phyloP scores from a whole-genome alignment of 2,113 vertebrate genomes.

The Conger conger region DNA sequence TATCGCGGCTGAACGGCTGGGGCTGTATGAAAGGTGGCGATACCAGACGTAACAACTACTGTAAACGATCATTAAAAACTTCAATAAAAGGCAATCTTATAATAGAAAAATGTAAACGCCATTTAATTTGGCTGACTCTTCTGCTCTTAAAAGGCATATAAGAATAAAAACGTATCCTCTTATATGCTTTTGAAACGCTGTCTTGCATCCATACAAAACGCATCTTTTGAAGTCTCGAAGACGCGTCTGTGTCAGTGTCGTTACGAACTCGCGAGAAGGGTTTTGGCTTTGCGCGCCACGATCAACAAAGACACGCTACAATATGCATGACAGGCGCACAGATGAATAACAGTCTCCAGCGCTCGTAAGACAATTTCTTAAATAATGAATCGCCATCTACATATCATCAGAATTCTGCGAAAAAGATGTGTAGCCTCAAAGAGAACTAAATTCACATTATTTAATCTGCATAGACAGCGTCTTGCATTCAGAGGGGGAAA shows the following conservation, averaged over 20 bases:
- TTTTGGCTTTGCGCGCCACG: slow-evolving; percentile 47
- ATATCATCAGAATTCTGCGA: slow-evolving; percentile 65
- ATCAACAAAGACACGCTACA: slow-evolving; percentile 71
- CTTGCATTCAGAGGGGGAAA: background rate
- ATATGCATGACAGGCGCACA: slow-evolving; percentile 77
- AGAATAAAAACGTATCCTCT: no score
- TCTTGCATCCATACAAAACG: background rate
- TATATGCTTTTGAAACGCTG: background rate
- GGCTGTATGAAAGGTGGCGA: background rate
- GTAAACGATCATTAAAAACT: no score
- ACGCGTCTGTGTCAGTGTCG: background rate
- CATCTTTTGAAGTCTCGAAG: background rate
- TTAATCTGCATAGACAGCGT: slow-evolving; percentile 55
- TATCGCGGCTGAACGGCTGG: background rate
- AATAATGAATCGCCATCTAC: slow-evolving; percentile 79
- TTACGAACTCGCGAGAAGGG: slow-evolving; percentile 32
- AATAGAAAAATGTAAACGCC: no score
- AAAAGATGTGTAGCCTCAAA: slow-evolving; percentile 62
- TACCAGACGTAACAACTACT: background rate
- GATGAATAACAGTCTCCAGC: slow-evolving; percentile 69
- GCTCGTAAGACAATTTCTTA: slow-evolving; percentile 70
- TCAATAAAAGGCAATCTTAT: no score
- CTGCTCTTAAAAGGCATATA: no score
- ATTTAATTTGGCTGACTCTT: background rate
- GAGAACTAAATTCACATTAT: slow-evolving; percentile 78